Percentiles rank a stretch among this genome's conserved stretches.
These are phyloP conservation scores for Steinernema khuongi DNA, from an alignment of 1,140 invertebrate genomes.

Conservation along the genomic window DNA sequence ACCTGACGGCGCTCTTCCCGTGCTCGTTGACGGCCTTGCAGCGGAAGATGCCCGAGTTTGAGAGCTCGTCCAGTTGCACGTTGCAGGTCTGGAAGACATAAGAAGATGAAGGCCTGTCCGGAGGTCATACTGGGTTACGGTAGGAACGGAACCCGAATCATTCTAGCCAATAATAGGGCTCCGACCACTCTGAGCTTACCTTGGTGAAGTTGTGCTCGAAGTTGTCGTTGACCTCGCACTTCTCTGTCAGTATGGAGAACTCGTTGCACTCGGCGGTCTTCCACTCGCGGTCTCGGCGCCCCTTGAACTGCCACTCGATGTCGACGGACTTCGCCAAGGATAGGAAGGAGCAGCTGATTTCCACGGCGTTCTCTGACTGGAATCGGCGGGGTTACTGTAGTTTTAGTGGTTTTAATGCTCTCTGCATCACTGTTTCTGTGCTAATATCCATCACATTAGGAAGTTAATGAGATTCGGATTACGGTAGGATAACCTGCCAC, in stretches of 20 bases:
- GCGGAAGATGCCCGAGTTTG: not conserved
- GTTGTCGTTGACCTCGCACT: conserved; percentile 6
- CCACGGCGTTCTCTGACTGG: not conserved
- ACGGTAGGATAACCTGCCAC: no score
- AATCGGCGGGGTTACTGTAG: no score
- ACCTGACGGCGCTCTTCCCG: conserved; percentile 3
- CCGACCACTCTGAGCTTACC: no score
- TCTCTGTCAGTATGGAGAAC: not conserved
- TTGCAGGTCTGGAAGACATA: no score
- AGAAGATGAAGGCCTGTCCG: no score
- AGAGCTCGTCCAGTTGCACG: not conserved
- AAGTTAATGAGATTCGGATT: no score
- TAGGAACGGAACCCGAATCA: no score
- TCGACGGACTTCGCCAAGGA: not conserved
- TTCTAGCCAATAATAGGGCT: no score
- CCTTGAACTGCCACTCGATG: conserved; percentile 8
- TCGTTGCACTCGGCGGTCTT: not conserved
- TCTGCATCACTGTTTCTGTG: no score
- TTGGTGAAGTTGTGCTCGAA: conserved; percentile 12
- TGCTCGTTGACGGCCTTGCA: conserved; percentile 1
- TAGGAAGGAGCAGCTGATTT: not conserved
- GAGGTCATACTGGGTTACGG: no score
- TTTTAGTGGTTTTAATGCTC: no score
- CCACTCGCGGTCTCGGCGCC: not conserved
- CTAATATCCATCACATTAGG: no score